Evolutionary conservation across 2,113 vertebrate genomes (phyloP).

Genomic region (Danionella cerebrum): DNA sequence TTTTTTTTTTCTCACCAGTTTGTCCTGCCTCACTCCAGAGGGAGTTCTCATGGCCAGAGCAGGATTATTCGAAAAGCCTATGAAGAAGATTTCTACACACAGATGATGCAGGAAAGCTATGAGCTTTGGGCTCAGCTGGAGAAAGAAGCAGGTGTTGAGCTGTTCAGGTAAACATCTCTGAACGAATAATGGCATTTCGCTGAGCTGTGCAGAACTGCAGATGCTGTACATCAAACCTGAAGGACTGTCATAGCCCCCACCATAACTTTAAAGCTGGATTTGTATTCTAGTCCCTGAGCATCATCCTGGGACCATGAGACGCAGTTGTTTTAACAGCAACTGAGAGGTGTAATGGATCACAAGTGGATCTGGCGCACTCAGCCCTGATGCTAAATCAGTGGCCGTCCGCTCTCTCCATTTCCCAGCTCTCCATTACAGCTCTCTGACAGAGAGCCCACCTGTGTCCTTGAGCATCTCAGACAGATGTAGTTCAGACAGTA

Average conservation of each 20-base stretch:
- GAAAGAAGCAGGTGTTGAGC: slow-evolving; percentile 58
- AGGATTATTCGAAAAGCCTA: slow-evolving; percentile 82
- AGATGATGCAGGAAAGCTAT: slow-evolving; percentile 82
- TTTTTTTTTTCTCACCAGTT: slow-evolving; percentile 62
- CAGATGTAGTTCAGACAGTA: neutral
- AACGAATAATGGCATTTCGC: neutral
- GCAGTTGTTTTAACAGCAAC: slow-evolving; percentile 4
- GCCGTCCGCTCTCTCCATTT: neutral
- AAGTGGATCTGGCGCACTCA: slow-evolving; percentile 1
- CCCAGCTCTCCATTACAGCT: slow-evolving; percentile 1
- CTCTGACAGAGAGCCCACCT: slow-evolving; percentile 47
- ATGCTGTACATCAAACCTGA: neutral
- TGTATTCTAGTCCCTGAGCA: neutral
- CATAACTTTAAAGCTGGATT: neutral
- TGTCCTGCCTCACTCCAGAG: slow-evolving; percentile 77
- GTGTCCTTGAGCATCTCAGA: slow-evolving; percentile 43
- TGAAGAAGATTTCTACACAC: slow-evolving; percentile 57
- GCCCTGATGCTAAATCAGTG: slow-evolving; percentile 3
- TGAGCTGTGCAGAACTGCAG: neutral
- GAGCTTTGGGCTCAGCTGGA: slow-evolving; percentile 74
- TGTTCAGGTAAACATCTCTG: slow-evolving; percentile 67
- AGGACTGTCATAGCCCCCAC: neutral
- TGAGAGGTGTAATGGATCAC: slow-evolving; percentile 23
- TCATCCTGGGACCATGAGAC: neutral
- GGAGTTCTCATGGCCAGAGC: slow-evolving; percentile 89